A percentile compares a stretch with the other conserved stretches of the same genome.
Evolutionary conservation across 2,888 invertebrate species (phyloP).

Genomic region (Euproctis similis): DNA sequence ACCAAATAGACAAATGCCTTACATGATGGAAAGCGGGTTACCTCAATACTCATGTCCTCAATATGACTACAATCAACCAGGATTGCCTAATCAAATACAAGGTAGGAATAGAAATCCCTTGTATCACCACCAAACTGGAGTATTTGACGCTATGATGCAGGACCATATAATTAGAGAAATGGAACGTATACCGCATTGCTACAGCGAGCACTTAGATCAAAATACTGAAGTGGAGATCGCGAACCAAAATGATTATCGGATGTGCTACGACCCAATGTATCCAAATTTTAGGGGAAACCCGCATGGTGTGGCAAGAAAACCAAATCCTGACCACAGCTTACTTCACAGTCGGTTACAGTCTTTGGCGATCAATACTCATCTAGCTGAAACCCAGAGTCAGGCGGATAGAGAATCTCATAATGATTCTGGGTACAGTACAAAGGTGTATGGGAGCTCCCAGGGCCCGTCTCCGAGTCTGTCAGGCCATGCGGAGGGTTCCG

Average conservation of each 20-base stretch:
- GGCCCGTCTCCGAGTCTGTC: slow-evolving; percentile 86
- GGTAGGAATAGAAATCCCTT: slow-evolving; percentile 60
- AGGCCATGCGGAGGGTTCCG: slow-evolving; percentile 65
- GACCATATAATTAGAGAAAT: slow-evolving; percentile 69
- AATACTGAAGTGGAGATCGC: slow-evolving; percentile 68
- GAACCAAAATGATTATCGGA: slow-evolving; percentile 62
- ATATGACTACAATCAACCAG: slow-evolving; percentile 52
- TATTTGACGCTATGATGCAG: slow-evolving; percentile 72
- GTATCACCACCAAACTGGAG: slow-evolving; percentile 60
- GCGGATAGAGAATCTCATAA: slow-evolving; percentile 82
- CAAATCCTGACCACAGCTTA: slow-evolving; percentile 56
- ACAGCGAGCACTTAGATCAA: slow-evolving; percentile 62
- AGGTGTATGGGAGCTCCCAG: slow-evolving; percentile 85
- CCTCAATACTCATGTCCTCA: slow-evolving; percentile 45
- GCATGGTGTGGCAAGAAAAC: slow-evolving; percentile 42
- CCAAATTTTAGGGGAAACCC: slow-evolving; percentile 43
- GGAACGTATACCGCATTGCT: slow-evolving; percentile 68
- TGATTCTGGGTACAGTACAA: slow-evolving; percentile 90
- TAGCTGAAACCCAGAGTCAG: slow-evolving; percentile 67
- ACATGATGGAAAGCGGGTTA: slow-evolving; percentile 43
- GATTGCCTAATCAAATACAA: slow-evolving; percentile 46
- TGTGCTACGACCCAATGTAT: slow-evolving; percentile 51
- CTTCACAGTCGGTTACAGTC: slow-evolving; percentile 66
- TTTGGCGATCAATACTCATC: slow-evolving; percentile 65
- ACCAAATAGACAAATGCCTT: slow-evolving; percentile 68